phyloP scores from a whole-genome alignment of 1,140 invertebrate genomes.

The Dolichoris vasculosae region DNA sequence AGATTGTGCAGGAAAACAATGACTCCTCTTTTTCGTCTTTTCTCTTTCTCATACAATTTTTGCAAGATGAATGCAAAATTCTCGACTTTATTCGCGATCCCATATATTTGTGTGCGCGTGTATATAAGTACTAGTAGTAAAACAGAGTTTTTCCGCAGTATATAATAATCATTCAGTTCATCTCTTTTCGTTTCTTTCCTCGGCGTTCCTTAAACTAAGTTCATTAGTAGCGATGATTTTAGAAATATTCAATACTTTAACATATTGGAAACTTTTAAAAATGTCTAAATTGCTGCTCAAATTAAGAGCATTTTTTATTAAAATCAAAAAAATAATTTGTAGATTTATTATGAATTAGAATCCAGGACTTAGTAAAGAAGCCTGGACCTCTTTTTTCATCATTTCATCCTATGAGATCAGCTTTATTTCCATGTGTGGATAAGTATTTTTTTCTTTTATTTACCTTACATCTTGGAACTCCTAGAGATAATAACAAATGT shows the following conservation, averaged over 20 bases:
- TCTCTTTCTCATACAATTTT: slow-evolving; percentile 17
- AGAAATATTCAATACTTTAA: slow-evolving; percentile 27
- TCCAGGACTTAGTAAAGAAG: not conserved
- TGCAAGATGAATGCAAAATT: slow-evolving; percentile 24
- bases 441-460: not conserved
- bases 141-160: slow-evolving; percentile 24
- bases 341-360: not conserved
- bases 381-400: not conserved
- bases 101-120: not conserved
- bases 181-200: not conserved
- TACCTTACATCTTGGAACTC: not conserved
- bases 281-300: no score
- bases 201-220: not conserved
- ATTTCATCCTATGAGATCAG: not conserved
- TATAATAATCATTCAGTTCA: not conserved
- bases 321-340: not conserved
- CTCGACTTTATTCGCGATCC: not conserved
- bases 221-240: slow-evolving; percentile 22
- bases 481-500: not conserved
- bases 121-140: not conserved
- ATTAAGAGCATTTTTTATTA: not conserved
- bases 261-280: not conserved
- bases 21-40: slow-evolving; percentile 24
- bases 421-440: slow-evolving; percentile 1
- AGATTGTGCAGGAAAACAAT: slow-evolving; percentile 52